Conservation (phyloP, 2,113 vertebrate genomes). For the Damaliscus lunatus region DNA sequence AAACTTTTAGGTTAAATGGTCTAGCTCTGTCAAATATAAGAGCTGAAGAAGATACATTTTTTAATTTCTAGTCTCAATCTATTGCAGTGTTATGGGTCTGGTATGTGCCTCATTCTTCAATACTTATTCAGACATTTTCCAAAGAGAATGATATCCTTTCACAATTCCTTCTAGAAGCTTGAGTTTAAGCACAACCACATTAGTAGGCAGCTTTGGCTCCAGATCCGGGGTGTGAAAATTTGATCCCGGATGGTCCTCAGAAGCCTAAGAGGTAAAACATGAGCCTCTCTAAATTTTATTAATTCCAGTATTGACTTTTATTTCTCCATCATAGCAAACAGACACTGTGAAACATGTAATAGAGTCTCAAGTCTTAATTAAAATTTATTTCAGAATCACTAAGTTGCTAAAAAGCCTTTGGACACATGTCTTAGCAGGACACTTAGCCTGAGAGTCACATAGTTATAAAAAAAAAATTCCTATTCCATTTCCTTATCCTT, state of each 20-base stretch:
- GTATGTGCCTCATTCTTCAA: background rate
- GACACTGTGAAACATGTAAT: background rate
- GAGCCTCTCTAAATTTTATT: background rate
- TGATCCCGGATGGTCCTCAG: background rate
- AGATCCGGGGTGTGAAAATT: background rate
- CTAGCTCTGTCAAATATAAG: background rate
- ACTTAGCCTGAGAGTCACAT: background rate
- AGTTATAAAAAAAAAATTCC: background rate
- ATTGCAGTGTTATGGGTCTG: accelerated
- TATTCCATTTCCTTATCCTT: background rate
- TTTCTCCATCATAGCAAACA: background rate
- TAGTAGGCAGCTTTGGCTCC: background rate
- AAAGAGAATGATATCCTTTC: background rate
- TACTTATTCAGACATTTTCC: background rate
- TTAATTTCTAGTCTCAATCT: background rate
- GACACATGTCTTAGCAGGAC: background rate
- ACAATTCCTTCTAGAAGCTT: background rate
- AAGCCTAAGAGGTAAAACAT: background rate
- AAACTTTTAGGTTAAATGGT: background rate
- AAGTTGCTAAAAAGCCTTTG: background rate
- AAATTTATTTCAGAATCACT: background rate
- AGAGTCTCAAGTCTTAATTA: background rate
- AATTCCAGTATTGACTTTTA: background rate
- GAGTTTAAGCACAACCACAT: background rate
- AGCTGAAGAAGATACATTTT: background rate